A percentile compares a stretch with the other conserved stretches of the same genome.
Conservation (phyloP, 30 jellyfish, hydroid and myxozoan species). For the Phacellophora camtschatica region DNA sequence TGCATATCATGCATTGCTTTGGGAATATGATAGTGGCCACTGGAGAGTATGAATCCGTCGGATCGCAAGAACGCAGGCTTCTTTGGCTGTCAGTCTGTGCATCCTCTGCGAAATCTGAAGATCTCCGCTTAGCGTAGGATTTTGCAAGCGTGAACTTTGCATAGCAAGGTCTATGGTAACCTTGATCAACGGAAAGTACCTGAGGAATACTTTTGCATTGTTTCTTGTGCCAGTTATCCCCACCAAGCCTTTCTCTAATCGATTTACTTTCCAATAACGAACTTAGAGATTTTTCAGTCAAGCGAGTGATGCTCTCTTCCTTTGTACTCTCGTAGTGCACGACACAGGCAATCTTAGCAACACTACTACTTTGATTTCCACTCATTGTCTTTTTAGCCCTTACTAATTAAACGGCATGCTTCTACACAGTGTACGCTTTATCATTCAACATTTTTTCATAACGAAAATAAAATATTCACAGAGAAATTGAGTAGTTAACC, state of each 20-base stretch:
- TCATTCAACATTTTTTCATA: background rate
- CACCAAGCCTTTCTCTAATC: background rate
- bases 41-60: background rate
- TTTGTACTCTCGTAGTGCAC: background rate
- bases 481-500: background rate
- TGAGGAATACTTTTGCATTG: constrained; percentile 4
- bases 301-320: constrained; percentile 9
- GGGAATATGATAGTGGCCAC: background rate
- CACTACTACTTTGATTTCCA: too few species aligned
- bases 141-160: constrained; percentile 12
- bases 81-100: constrained; percentile 3
- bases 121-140: background rate
- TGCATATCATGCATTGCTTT: background rate
- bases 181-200: constrained; percentile 2
- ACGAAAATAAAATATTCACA: background rate
- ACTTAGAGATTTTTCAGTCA: background rate
- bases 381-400: too few species aligned
- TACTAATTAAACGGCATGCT: background rate
- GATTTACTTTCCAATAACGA: background rate
- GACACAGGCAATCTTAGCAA: too few species aligned
- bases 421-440: constrained; percentile 1
- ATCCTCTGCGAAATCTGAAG: constrained; percentile 7
- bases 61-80: constrained; percentile 17
- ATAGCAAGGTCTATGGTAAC: background rate
- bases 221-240: constrained; percentile 3